Base-by-base conservation (phyloP, 2,113 vertebrate genomes). In the Smithornis capensis region DNA sequence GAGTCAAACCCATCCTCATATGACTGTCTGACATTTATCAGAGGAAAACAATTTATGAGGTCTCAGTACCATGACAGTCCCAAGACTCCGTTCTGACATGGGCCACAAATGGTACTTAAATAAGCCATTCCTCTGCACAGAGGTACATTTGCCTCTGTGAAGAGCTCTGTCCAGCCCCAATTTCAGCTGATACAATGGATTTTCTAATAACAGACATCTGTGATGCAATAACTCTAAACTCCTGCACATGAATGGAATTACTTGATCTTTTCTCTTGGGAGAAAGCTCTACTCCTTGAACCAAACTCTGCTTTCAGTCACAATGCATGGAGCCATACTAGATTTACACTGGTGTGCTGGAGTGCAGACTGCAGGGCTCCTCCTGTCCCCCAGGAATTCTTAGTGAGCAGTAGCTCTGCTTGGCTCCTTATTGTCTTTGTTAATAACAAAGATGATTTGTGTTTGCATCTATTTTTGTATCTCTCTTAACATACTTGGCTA, bases 401-500 rank as follows among this genome's bases (percentile, higher is more conserved):
- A 44, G 55, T 9, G 44, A 89, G 89, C 68, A 73, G 65, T 22
- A 69, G 76, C 44, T 83, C 79, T 40, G 49, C 53, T 76, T 74
- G 80, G 82, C 77, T 91, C 89, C 73, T 57, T 31, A 10, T 3
- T 69, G 87, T 73, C 59, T 63, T 69, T 93, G 79, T 87, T 63
- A 90, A 78, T 37, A 94, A 64, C 60, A 79, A 63, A 33, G 45
- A 90, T 67, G 89, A 83, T 92, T 90, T 88, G 89, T 81, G 88
- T 77, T 78, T 60, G 75, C 27, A 67, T 59, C 85, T 96, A 75
- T 80, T 86, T 76, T 85, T 68, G 55, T 77, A 35, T 73, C 65
- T 81, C 78, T 40, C 80, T 40, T 44, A 82, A 79, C 63, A 55
- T 50, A 44, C 85, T 86, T 87, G 47, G n/a, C 75, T 40, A 37